Conservation (phyloP, 2,797 vertebrate genomes). For the Danionella dracula region DNA sequence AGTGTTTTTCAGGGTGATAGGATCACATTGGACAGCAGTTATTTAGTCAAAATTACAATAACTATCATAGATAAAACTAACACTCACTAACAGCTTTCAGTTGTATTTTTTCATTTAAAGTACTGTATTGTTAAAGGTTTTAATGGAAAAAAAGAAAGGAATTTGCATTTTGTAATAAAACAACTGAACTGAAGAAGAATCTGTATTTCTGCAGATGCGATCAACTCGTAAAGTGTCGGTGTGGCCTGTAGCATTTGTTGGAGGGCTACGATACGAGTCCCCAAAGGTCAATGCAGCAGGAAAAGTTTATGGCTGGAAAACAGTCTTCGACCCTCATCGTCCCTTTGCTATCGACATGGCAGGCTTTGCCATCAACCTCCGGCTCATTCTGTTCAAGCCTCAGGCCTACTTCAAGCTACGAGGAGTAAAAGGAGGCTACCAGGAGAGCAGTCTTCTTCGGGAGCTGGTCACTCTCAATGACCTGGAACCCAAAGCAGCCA, state of each 20-base stretch:
- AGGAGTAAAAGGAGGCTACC: conserved; percentile 95
- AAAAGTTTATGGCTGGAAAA: conserved; percentile 98
- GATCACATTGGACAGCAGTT: too few species aligned
- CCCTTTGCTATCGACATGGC: conserved; percentile 99
- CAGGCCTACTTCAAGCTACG: conserved; percentile 98
- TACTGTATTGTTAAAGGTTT: too few species aligned
- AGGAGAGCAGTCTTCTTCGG: conserved; percentile 94
- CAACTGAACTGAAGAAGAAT: not conserved
- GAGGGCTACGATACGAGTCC: conserved; percentile 90
- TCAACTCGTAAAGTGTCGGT: conserved; percentile 92
- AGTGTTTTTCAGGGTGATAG: too few species aligned
- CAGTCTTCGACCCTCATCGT: conserved; percentile 93
- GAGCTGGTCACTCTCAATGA: conserved; percentile 94
- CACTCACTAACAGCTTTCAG: too few species aligned
- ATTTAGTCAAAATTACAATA: too few species aligned
- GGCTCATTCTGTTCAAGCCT: conserved; percentile 90
- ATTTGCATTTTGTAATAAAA: too few species aligned
- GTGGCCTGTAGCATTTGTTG: conserved; percentile 96
- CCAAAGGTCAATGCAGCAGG: conserved; percentile 93
- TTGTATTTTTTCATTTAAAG: too few species aligned
- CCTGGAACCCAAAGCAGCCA: conserved; percentile 98
- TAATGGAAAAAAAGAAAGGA: too few species aligned
- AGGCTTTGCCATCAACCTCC: conserved; percentile 91
- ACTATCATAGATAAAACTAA: too few species aligned
- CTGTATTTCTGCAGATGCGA: conserved; percentile 77